A percentile compares a stretch with the other conserved stretches of the same genome.
Conservation (phyloP, 2,888 invertebrate genomes). For the Drosophila koepferae region DNA sequence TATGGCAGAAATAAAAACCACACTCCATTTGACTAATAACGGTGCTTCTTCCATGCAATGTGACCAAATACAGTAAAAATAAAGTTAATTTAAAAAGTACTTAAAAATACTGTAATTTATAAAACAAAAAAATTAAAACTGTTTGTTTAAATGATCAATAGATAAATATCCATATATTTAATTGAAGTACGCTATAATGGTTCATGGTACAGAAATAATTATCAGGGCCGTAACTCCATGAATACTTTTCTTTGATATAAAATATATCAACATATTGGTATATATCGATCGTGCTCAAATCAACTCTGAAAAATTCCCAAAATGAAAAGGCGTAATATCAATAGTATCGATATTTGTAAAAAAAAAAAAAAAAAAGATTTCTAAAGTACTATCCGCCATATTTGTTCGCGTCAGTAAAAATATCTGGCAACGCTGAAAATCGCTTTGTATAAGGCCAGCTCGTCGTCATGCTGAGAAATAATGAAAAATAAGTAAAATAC, state of each 20-base stretch:
- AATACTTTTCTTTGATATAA: background rate
- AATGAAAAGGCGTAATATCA: slow-evolving; percentile 7
- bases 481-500: slow-evolving; percentile 81
- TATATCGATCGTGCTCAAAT: background rate
- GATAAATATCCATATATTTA: background rate
- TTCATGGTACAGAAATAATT: background rate
- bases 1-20: background rate
- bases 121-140: background rate
- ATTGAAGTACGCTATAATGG: background rate
- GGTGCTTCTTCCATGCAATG: slow-evolving; percentile 35
- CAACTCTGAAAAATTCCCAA: slow-evolving; percentile 3
- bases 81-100: background rate
- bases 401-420: slow-evolving; percentile 68
- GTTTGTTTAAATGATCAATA: background rate
- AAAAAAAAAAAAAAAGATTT: too few species aligned
- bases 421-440: slow-evolving; percentile 70
- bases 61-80: slow-evolving; percentile 25
- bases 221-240: background rate
- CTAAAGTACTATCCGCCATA: slow-evolving; percentile 63
- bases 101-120: background rate
- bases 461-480: slow-evolving; percentile 78
- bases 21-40: slow-evolving; percentile 21
- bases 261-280: too few species aligned
- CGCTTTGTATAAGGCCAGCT: slow-evolving; percentile 75
- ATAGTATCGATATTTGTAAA: slow-evolving; percentile 34